A percentile compares a stretch with the other conserved stretches of the same genome.
phyloP scores from a whole-genome alignment of 2,113 vertebrate species.

The Pelecanoides urinatrix region DNA sequence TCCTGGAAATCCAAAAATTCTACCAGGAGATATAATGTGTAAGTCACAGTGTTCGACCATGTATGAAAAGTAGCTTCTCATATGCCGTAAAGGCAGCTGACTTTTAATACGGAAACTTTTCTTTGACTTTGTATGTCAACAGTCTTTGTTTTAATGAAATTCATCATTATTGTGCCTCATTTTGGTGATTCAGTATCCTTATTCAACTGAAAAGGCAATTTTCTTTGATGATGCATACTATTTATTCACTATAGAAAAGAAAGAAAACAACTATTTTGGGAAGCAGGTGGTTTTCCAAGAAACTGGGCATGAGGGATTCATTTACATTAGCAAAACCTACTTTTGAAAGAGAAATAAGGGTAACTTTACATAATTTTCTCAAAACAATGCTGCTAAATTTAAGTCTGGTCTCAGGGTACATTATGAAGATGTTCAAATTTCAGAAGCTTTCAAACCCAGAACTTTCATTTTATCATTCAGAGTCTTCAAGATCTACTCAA shows the following conservation, averaged over 20 bases:
- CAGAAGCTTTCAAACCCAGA: not conserved
- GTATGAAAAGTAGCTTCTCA: not conserved
- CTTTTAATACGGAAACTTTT: not conserved
- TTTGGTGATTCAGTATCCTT: slow-evolving; percentile 59
- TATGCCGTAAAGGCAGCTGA: not conserved
- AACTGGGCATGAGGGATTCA: slow-evolving; percentile 37
- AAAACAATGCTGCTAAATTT: slow-evolving; percentile 4
- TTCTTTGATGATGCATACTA: slow-evolving; percentile 65
- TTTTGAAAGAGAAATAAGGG: slow-evolving; percentile 2
- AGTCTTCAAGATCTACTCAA: not conserved
- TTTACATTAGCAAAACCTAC: slow-evolving; percentile 53
- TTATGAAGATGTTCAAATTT: not conserved
- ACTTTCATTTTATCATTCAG: not conserved
- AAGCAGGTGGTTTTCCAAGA: slow-evolving; percentile 23
- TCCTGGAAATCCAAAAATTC: not conserved
- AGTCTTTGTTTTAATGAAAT: slow-evolving; percentile 38
- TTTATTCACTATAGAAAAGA: slow-evolving; percentile 41
- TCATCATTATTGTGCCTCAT: slow-evolving; percentile 39
- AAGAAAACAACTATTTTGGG: slow-evolving; percentile 31
- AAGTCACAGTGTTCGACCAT: not conserved
- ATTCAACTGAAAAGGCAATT: slow-evolving; percentile 61
- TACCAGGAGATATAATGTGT: not conserved
- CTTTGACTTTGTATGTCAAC: slow-evolving; percentile 54
- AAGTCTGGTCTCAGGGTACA: not conserved
- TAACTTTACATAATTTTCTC: slow-evolving; percentile 7